Evolutionary conservation across 2,888 invertebrate species (phyloP), one percentile per base, ranked within the genome.

Genomic region (Eupithecia dodoneata): DNA sequence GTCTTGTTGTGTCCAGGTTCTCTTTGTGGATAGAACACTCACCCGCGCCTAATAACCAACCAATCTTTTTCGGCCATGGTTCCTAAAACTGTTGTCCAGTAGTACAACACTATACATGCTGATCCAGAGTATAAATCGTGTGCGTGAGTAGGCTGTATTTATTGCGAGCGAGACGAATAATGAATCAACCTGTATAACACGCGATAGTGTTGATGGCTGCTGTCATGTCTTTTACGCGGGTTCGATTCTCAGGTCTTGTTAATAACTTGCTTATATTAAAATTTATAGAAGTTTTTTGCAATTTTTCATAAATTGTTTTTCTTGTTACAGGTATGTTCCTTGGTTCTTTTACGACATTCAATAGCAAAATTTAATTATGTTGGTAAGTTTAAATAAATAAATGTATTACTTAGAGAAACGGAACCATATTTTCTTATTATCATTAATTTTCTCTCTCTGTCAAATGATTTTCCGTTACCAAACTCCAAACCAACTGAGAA

Each of bases 171-270:
- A 79, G 82, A 85, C 83, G 83, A 84, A 83, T 83, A 82, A 88
- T 88, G 87, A 85, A 88, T 88, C 88, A 88, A 59, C 71, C 82
- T 84, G 87, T 86, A 86, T 87, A 85, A 82, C 88, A 87, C 88
- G 88, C 88, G 83, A 88, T 85, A 82, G 84, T 85, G 86, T 82
- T 88, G 88, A 88, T 85, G 85, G 85, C 84, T 84, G 76, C 83
- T 76, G 77, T 76, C 80, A 69, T 75, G 75, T 72, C 59, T 49
- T 47, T 47, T 18, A 13, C 75, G 72, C 59, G 72, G 78, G 79
- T 81, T 77, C 74, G 75, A 77, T 76, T 76, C 79, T 55, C 65
- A 49, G 47, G 59, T n/a, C 71, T 47, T 47, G 69, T 71, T 70
- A 47, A 47, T 70, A 47, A 44, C 13, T 55, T 55, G 18, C 52